Evolutionary conservation across 2,797 vertebrate species (phyloP).

Genomic region (Falco berigora): DNA sequence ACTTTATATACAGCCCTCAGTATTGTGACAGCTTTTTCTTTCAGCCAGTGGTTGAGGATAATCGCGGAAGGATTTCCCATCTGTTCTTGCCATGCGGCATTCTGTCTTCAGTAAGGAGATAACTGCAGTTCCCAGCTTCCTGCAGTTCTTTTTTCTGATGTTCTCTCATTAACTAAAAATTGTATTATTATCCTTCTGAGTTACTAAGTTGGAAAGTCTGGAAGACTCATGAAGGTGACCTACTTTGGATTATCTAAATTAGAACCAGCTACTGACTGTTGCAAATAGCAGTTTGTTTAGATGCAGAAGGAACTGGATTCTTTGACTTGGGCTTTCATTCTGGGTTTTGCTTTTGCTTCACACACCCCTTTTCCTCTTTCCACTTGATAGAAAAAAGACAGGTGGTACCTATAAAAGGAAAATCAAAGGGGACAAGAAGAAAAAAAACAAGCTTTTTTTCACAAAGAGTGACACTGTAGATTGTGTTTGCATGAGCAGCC

Average conservation of each 20-base stretch:
- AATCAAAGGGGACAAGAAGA: not conserved
- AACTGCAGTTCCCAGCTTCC: slow-evolving; percentile 36
- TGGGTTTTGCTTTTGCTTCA: not conserved
- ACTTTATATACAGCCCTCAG: not conserved
- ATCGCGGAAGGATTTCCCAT: slow-evolving; percentile 55
- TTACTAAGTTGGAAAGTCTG: slow-evolving; percentile 10
- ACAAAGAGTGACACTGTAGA: not conserved
- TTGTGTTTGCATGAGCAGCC: not conserved
- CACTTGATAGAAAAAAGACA: not conserved
- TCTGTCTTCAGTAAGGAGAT: slow-evolving; percentile 31
- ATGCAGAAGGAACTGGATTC: not conserved
- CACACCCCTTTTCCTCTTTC: not conserved
- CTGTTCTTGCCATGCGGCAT: slow-evolving; percentile 60
- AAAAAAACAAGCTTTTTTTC: not conserved
- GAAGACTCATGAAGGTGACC: slow-evolving; percentile 18
- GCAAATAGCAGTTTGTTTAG: not conserved
- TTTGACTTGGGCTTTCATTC: not conserved
- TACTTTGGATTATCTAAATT: not conserved
- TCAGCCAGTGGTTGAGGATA: slow-evolving; percentile 52
- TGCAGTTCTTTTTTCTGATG: slow-evolving; percentile 13
- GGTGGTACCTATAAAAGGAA: not conserved
- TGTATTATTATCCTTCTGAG: slow-evolving; percentile 18
- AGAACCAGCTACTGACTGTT: not conserved
- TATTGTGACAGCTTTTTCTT: slow-evolving; percentile 38
- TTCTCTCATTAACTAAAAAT: slow-evolving; percentile 54